Base-by-base conservation (phyloP, 2,113 vertebrate species). In the Galbula dea region DNA sequence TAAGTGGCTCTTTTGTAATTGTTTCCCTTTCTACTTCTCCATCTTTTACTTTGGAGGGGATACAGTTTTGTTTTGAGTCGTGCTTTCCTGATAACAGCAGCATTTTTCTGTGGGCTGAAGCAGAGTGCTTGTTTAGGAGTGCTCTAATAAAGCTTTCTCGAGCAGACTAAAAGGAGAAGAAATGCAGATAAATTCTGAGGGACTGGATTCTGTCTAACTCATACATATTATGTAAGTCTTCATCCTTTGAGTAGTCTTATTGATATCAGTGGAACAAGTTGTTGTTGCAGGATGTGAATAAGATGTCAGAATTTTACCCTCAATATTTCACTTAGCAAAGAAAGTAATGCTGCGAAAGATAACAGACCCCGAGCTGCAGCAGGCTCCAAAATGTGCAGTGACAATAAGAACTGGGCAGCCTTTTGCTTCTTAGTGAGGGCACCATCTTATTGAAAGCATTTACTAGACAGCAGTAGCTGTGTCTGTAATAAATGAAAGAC, bases 401-500 rank as follows among this genome's bases (percentile, higher is more conserved):
- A 54, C 29, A 89, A 32, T 85, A 63, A 74, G 81, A 83, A 55
- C 43, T 41, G 23, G 20, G 23, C 8, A 73, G 34, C 14, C 30
- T 83, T 95, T 90, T 72, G 16, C 43, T 83, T 88, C 69, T 90
- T 92, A 81, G 65, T 65, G 69, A 77, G 36, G 49, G 27, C 90
- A 45, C 18, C 15, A 15, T 88, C 49, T 69, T 75, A 90, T 22
- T 86, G 59, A 83, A 93, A 78, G 32, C 41, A 21, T 67, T 93
- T 85, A 83, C 91, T 91, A 91, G 95, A 83, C 45, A 88, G 72
- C 71, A 83, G n/a, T 61, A 83, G 48, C 67, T 83, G 36, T 17
- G 27, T 69, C 55, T 91, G 51, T 88, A 93, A 74, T 22, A 93
- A 95, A 92, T 88, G 65, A 94, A 95, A 94, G 52, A 67, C 24